Evolutionary conservation across 1,140 invertebrate genomes (phyloP).

Genomic region (Druon quercuslanigerum): DNA sequence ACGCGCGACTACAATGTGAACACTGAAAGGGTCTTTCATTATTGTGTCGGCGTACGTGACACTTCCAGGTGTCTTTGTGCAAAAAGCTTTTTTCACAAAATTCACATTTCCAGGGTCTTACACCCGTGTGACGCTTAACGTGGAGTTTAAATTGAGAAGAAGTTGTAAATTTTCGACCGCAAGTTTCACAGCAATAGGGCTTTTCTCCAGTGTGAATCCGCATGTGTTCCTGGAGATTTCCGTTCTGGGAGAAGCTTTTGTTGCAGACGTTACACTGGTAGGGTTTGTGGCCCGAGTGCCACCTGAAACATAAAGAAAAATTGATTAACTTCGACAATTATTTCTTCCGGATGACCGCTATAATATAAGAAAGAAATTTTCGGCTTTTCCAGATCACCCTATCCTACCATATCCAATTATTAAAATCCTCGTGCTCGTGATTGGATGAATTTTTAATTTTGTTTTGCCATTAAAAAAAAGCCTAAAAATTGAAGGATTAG

Average conservation of each 20-base stretch:
- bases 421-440: no score
- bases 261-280: conserved; percentile 78
- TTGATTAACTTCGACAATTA: background rate
- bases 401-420: no score
- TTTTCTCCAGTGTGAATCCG: conserved; percentile 80
- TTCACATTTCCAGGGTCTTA: conserved; percentile 79
- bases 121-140: conserved; percentile 79
- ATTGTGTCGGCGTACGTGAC: conserved; percentile 79
- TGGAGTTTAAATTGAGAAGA: conserved; percentile 82
- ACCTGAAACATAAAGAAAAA: conserved; percentile 55
- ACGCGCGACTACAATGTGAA: conserved; percentile 77
- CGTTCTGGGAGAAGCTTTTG: conserved; percentile 80
- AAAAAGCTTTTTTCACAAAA: conserved; percentile 80
- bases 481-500: no score
- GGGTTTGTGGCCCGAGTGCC: conserved; percentile 78
- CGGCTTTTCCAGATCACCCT: no score
- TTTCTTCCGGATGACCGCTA: no score
- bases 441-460: no score
- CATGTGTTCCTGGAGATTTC: conserved; percentile 79
- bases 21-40: conserved; percentile 81
- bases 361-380: no score
- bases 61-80: conserved; percentile 81
- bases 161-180: conserved; percentile 83
- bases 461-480: no score
- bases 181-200: conserved; percentile 81